These are phyloP conservation scores for Tineola bisselliella DNA, from an alignment of 2,888 invertebrate species.

Conservation along the genomic window DNA sequence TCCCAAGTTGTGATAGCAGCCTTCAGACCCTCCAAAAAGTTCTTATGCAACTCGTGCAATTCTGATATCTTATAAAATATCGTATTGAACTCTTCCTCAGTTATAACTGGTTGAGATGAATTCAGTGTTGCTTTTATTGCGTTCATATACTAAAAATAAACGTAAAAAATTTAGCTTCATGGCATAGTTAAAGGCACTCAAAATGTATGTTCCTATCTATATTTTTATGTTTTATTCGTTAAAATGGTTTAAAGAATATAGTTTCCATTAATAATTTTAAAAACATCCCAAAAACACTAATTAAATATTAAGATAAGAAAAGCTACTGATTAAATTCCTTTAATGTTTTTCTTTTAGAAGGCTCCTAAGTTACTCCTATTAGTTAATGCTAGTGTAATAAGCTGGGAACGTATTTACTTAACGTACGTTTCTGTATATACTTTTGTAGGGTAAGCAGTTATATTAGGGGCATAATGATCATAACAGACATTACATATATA, in stretches of 20 bases:
- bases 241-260: no score
- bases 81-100: slow-evolving; percentile 86
- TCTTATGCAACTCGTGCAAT: slow-evolving; percentile 81
- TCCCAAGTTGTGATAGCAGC: slow-evolving; percentile 77
- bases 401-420: no score
- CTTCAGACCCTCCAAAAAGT: slow-evolving; percentile 82
- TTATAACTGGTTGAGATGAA: slow-evolving; percentile 90
- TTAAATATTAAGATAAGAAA: neutral
- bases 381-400: no score
- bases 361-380: no score
- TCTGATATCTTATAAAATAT: slow-evolving; percentile 95
- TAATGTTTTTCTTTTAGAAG: neutral
- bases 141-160: slow-evolving; percentile 82
- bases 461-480: no score
- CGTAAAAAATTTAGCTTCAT: neutral
- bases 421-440: no score
- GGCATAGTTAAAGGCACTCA: no score
- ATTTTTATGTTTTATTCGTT: no score
- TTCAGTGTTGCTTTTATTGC: slow-evolving; percentile 87
- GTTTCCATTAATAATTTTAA: no score
- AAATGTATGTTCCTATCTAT: no score
- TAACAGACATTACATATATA: no score
- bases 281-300: neutral
- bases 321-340: neutral
- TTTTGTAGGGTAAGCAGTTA: no score